These are phyloP conservation scores for Microdon myrmicae DNA, from an alignment of 2,888 invertebrate species.

Conservation along the genomic window DNA sequence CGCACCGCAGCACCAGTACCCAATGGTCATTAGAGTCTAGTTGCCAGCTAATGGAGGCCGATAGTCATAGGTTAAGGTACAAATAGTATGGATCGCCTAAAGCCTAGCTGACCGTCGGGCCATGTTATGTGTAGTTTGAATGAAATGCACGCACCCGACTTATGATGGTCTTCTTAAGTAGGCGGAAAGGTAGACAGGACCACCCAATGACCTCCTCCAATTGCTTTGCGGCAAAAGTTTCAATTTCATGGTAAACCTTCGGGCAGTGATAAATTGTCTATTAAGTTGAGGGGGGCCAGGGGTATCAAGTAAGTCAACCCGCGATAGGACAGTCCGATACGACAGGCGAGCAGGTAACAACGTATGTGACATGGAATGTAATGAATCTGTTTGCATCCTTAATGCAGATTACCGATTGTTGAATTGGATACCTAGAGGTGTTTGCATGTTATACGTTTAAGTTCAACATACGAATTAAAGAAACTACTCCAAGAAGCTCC, in stretches of 20 bases:
- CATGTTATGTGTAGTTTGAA: conserved; percentile 20
- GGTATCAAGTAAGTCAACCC: too few species aligned
- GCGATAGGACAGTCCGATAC: too few species aligned
- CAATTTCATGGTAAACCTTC: conserved; percentile 48
- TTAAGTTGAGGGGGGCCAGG: conserved; percentile 36
- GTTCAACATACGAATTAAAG: conserved; percentile 43
- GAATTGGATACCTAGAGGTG: conserved; percentile 9
- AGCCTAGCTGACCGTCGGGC: conserved; percentile 19
- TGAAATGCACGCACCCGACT: conserved; percentile 38
- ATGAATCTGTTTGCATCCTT: too few species aligned
- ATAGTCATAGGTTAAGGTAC: too few species aligned
- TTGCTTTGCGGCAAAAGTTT: conserved; percentile 33
- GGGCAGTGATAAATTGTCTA: conserved; percentile 47
- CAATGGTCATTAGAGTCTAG: conserved; percentile 33
- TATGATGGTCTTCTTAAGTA: conserved; percentile 20
- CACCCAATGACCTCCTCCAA: conserved; percentile 44
- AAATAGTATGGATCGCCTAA: too few species aligned
- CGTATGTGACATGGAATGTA: too few species aligned
- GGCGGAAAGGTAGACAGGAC: conserved; percentile 31
- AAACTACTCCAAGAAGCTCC: conserved; percentile 40
- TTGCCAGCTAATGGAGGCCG: too few species aligned
- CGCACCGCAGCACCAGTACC: conserved; percentile 14
- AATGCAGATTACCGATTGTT: too few species aligned
- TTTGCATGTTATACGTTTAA: conserved; percentile 43
- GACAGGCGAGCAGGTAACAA: too few species aligned